A percentile compares a stretch with the other conserved stretches of the same genome.
phyloP scores from a whole-genome alignment of 2,888 invertebrate genomes.

The Drosophila leonis region DNA sequence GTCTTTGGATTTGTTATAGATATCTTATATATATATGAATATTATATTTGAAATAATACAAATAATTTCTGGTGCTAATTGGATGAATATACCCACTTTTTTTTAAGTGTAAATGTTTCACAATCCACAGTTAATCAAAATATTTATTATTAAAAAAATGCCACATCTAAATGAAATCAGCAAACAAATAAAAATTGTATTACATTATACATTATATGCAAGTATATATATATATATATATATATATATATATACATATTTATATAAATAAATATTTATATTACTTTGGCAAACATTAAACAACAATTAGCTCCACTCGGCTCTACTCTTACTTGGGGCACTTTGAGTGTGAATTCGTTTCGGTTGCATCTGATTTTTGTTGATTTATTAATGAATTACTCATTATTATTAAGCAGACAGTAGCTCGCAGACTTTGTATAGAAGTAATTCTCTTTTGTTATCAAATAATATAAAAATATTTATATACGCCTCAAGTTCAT shows the following conservation, averaged over 20 bases:
- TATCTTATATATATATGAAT: no score
- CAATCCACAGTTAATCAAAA: slow-evolving; percentile 44
- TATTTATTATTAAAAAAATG: slow-evolving; percentile 38
- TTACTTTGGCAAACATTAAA: slow-evolving; percentile 70
- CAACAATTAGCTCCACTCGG: slow-evolving; percentile 66
- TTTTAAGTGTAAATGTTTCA: slow-evolving; percentile 3
- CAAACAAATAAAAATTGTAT: slow-evolving; percentile 22
- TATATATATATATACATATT: slow-evolving; percentile 15
- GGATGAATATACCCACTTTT: neutral
- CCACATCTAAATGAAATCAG: slow-evolving; percentile 33
- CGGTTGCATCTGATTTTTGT: slow-evolving; percentile 50
- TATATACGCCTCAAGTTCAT: slow-evolving; percentile 72
- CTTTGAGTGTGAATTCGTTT: neutral
- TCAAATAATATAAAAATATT: slow-evolving; percentile 67
- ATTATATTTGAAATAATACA: neutral
- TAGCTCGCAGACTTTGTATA: slow-evolving; percentile 43
- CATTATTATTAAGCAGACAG: slow-evolving; percentile 61
- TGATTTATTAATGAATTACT: slow-evolving; percentile 64
- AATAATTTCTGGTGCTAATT: neutral
- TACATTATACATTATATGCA: slow-evolving; percentile 11
- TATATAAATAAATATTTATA: slow-evolving; percentile 47
- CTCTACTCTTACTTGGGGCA: slow-evolving; percentile 38
- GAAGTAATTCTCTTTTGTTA: slow-evolving; percentile 52
- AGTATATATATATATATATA: slow-evolving; percentile 8
- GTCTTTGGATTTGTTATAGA: neutral